Evolutionary conservation across 1,140 invertebrate genomes (phyloP), one percentile per base, ranked within the genome.

Genomic region (Drosophila littoralis): DNA sequence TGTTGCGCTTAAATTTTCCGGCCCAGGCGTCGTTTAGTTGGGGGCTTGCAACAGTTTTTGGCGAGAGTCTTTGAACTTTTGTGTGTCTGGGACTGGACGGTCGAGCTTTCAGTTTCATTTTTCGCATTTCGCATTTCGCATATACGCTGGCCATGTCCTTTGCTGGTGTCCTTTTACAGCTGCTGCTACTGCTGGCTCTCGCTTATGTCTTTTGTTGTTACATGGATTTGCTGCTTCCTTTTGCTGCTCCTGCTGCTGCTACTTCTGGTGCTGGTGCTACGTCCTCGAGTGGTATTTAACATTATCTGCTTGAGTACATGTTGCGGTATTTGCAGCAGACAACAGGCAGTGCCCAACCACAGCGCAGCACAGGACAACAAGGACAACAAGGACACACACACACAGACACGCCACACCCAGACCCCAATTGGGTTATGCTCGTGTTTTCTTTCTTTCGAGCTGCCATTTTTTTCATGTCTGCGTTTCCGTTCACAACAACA

Each of bases 251-350:
- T 60, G 70, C 42, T 76, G 69, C 38, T 63, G 50, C 51, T 67
- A 17, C 45, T 46, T 51, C 61, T 74, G 70, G 32, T 75, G 57
- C 61, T 74, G 70, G 32, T 75, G 43, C 45, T 75, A 54, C 79
- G 55, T 61, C 61, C 67, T 89, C 84, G 84, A 89, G 84, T 89
- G 84, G 84, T 89, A 89, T 89, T 89, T 89, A 89, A 89, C 84
- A 89, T 89, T 89, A 89, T 89, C 84, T 89, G 84, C 84, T 89
- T 89, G 84, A 89, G 84, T 89, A 89, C 84, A 89, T 89, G 84
- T 89, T 89, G 84, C 84, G 84, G 84, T 89, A 89, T 89, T 89
- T 89, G 84, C 84, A 84, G 81, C 84, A 89, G 84, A 89, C 84
- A 89, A 84, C 80, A 86, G 77, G 42, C 77, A 58, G 33, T 12